A percentile compares a stretch with the other conserved stretches of the same genome.
These are phyloP conservation scores for Dolichoris vasculosae DNA, from an alignment of 1,140 invertebrate genomes.

Conservation along the genomic window DNA sequence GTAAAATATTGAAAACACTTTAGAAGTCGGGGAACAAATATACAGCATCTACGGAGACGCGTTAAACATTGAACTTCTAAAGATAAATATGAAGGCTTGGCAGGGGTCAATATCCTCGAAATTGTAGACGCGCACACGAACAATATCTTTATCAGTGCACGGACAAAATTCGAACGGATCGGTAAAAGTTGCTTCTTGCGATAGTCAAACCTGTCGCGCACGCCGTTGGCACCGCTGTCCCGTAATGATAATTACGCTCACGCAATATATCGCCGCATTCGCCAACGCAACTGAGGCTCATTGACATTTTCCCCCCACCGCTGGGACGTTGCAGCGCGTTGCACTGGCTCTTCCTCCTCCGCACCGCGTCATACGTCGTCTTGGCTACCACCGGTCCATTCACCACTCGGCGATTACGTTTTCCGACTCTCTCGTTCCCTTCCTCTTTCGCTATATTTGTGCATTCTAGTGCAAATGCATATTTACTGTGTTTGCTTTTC, in stretches of 20 bases:
- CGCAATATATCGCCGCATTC: slow-evolving; percentile 55
- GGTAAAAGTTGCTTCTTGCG: neutral
- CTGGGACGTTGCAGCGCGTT: neutral
- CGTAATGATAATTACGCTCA: slow-evolving; percentile 65
- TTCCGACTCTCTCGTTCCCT: slow-evolving; percentile 8
- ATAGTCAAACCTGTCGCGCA: slow-evolving; percentile 2
- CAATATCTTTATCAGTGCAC: neutral
- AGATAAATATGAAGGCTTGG: slow-evolving; percentile 16
- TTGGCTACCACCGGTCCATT: slow-evolving; percentile 63
- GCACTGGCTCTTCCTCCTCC: slow-evolving; percentile 25
- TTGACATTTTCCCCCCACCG: slow-evolving; percentile 60
- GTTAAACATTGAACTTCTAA: slow-evolving; percentile 17
- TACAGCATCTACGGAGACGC: neutral
- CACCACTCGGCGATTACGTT: slow-evolving; percentile 60
- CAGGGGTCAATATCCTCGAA: slow-evolving; percentile 43
- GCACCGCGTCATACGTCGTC: slow-evolving; percentile 22
- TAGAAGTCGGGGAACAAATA: neutral
- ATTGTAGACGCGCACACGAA: slow-evolving; percentile 2
- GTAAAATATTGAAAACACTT: slow-evolving; percentile 38
- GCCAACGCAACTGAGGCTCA: slow-evolving; percentile 51
- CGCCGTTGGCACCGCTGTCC: slow-evolving; percentile 23
- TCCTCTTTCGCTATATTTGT: slow-evolving; percentile 62
- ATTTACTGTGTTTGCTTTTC: slow-evolving; percentile 51
- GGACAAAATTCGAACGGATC: neutral
- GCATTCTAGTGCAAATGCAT: slow-evolving; percentile 57